phyloP scores from a whole-genome alignment of 2,113 vertebrate genomes.

The Ancistrus triradiatus region DNA sequence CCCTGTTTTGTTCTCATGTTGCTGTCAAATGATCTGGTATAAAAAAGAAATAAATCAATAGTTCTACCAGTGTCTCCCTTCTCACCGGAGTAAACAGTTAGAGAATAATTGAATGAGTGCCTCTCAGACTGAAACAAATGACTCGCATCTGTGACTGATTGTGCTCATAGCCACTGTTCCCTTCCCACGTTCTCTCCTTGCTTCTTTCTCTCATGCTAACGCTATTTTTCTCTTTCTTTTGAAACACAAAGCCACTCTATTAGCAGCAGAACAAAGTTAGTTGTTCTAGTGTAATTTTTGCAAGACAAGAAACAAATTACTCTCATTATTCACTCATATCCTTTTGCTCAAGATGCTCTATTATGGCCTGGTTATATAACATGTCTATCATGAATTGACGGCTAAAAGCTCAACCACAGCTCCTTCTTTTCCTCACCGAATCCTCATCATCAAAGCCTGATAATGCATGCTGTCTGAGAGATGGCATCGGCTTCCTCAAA shows the following conservation, averaged over 20 bases:
- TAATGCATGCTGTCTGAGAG: neutral
- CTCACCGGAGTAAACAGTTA: constrained; percentile 61
- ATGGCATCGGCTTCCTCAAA: neutral
- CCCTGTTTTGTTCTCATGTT: constrained; percentile 33
- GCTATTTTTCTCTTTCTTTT: neutral
- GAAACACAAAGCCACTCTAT: neutral
- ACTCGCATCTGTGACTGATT: constrained; percentile 69
- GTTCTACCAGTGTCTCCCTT: constrained; percentile 43
- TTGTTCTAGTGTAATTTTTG: neutral
- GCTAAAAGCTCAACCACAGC: neutral
- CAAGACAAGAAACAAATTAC: neutral
- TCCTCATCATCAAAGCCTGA: constrained; percentile 8
- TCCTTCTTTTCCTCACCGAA: constrained; percentile 7
- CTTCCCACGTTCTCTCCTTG: neutral
- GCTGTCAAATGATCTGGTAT: constrained; percentile 48
- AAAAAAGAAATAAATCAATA: constrained; percentile 64
- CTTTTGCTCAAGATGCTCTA: neutral
- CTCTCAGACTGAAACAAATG: constrained; percentile 70
- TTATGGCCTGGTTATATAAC: neutral
- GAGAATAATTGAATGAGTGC: constrained; percentile 67
- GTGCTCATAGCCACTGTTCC: constrained; percentile 47
- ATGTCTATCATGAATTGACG: neutral
- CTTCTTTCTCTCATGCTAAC: neutral
- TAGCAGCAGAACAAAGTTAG: constrained; percentile 40
- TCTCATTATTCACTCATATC: neutral